Evolutionary conservation across 1,140 invertebrate genomes (phyloP).

Genomic region (Papilio dardanus): DNA sequence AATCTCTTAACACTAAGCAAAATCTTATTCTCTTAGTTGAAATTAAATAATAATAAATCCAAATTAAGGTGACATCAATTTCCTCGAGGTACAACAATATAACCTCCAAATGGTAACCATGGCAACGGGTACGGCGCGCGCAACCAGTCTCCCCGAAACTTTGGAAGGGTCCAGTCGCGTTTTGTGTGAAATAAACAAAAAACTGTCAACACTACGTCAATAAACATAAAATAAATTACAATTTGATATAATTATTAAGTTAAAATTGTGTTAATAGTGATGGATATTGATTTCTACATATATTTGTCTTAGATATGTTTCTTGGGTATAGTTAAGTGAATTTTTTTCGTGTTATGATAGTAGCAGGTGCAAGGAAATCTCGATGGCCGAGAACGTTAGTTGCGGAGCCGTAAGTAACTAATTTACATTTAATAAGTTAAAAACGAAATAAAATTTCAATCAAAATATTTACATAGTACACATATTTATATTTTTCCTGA

Average conservation of each 20-base stretch:
- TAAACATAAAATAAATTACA: constrained; percentile 5
- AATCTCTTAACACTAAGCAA: not conserved
- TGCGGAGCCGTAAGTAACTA: constrained; percentile 55
- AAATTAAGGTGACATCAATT: constrained; percentile 43
- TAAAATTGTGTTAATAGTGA: not conserved
- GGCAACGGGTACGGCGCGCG: constrained; percentile 66
- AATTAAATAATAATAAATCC: constrained; percentile 37
- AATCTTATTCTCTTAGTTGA: not conserved
- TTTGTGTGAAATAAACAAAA: constrained; percentile 50
- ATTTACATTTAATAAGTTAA: constrained; percentile 11
- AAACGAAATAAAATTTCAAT: not conserved
- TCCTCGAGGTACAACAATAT: constrained; percentile 37
- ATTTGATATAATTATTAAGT: constrained; percentile 1
- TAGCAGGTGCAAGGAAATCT: constrained; percentile 39
- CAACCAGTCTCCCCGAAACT: constrained; percentile 62
- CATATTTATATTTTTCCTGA: no score
- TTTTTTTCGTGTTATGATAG: constrained; percentile 43
- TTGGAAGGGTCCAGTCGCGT: constrained; percentile 54
- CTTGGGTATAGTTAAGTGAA: constrained; percentile 2
- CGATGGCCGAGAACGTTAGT: constrained; percentile 63
- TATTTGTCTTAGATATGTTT: not conserved
- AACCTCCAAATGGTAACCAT: constrained; percentile 55
- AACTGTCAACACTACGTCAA: constrained; percentile 51
- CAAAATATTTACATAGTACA: not conserved
- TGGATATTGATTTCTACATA: not conserved